Conservation (phyloP, 2,113 vertebrate genomes). For the Gallinago paraguaiae region DNA sequence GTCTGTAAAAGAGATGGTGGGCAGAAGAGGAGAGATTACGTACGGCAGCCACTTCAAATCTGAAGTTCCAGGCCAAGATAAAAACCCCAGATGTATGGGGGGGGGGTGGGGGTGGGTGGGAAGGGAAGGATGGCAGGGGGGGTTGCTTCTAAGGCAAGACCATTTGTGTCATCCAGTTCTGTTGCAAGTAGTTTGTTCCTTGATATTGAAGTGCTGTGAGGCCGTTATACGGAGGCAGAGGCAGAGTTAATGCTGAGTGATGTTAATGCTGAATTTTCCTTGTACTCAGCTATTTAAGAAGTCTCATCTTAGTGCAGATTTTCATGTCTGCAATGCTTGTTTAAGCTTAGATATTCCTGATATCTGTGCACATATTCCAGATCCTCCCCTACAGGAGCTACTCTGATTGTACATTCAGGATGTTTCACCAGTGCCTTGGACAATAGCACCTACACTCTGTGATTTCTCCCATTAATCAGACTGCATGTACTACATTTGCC, state of each 20-base stretch:
- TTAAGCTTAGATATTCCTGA: background rate
- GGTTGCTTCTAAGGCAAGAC: background rate
- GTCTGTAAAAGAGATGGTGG: background rate
- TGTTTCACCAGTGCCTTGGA: too few relatives aligned
- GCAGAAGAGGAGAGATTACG: background rate
- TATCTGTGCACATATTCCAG: too few relatives aligned
- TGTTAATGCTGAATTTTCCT: background rate
- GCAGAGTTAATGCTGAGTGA: background rate
- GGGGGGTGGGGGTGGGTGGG: accelerated
- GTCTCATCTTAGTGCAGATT: background rate
- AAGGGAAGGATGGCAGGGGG: accelerated
- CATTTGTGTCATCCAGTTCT: background rate
- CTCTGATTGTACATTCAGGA: too few relatives aligned
- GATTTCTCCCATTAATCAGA: too few relatives aligned
- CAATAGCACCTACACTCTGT: too few relatives aligned
- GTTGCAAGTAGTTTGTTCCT: background rate
- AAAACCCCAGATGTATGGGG: background rate
- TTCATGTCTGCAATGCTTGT: background rate
- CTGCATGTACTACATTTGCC: too few relatives aligned
- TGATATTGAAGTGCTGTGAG: background rate
- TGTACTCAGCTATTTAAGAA: background rate
- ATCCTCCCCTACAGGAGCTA: too few relatives aligned
- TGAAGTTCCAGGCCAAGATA: background rate
- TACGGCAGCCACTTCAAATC: slow-evolving; percentile 6
- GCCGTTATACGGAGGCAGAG: background rate